A percentile compares a stretch with the other conserved stretches of the same genome.
Evolutionary conservation across 1,140 invertebrate genomes (phyloP).

Genomic region (Philopotamus ludificatus): DNA sequence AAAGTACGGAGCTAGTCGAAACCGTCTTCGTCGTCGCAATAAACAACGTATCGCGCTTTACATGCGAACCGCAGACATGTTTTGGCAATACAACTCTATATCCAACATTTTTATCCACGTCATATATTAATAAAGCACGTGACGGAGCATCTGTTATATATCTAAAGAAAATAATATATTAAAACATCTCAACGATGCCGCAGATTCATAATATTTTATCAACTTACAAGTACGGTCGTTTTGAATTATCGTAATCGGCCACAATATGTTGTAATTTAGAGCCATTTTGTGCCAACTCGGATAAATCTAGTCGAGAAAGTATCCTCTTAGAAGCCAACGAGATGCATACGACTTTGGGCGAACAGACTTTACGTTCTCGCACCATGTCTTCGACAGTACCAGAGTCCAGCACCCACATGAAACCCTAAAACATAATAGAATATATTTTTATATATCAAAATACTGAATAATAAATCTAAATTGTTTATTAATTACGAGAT

Average conservation of each 20-base stretch:
- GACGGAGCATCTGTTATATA: slow-evolving; percentile 65
- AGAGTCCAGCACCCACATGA: slow-evolving; percentile 62
- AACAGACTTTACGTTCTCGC: slow-evolving; percentile 53
- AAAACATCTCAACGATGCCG: too few relatives aligned
- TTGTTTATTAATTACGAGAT: slow-evolving; percentile 43
- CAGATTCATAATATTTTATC: too few relatives aligned
- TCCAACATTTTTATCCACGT: slow-evolving; percentile 58
- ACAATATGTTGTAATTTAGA: slow-evolving; percentile 62
- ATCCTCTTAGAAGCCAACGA: slow-evolving; percentile 58
- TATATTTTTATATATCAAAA: neutral
- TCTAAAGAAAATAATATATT: slow-evolving; percentile 40
- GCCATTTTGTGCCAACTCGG: slow-evolving; percentile 49
- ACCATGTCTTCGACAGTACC: slow-evolving; percentile 60
- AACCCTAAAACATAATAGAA: slow-evolving; percentile 44
- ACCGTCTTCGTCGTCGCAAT: slow-evolving; percentile 54
- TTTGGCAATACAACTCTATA: slow-evolving; percentile 61
- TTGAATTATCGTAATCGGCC: slow-evolving; percentile 51
- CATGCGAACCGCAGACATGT: slow-evolving; percentile 48
- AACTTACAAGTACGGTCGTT: slow-evolving; percentile 44
- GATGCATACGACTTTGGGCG: slow-evolving; percentile 60
- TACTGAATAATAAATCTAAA: too few relatives aligned
- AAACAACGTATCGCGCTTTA: slow-evolving; percentile 59
- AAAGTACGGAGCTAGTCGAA: slow-evolving; percentile 55
- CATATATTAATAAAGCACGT: slow-evolving; percentile 63
- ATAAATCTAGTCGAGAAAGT: slow-evolving; percentile 58